Base-by-base conservation (phyloP, 1,140 invertebrate genomes). In the Plutomurus gul region DNA sequence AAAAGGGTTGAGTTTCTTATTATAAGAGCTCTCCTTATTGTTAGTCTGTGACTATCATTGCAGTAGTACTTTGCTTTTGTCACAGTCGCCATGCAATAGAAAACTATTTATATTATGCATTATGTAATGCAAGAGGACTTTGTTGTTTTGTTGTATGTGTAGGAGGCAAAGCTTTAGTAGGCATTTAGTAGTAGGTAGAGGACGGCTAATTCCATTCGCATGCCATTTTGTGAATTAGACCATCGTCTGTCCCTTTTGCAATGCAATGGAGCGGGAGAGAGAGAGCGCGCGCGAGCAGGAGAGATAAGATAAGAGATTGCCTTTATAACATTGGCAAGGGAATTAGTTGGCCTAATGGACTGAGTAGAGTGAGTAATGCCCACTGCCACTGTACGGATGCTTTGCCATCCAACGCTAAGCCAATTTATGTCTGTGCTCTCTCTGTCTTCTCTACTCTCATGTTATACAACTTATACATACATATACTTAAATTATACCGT, bases 331-430 rank as follows among this genome's bases (percentile, higher is more conserved):
- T 78, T 81, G 80, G 80, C 77, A 79, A 71, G 77, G 81, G 75
- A 82, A 82, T 82, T 82, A 82, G 81, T 82, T 40, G n/a, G 51
- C 40, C 74, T 82, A 82, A 82, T 82, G 81, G 81, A 77, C 65
- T 77, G 79, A 77, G 70, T 25, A 43, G 56, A 80, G 75, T 76
- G 79, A 80, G 72, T 79, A 79, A 79, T 79, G 51, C 73, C 72
- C 43, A 70, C 33, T 72, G 70, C 70, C 70, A 72, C 70, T 43
- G n/a, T 43, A 43, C 7, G 39, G n/a, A 33, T 65, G 13, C 51
- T 33, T 33, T 60, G 56, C 56, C 56, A 65, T 25, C 18, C 30
- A 65, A 65, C 56, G 56, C 56, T 33, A 65, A 65, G 56, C 27
- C 56, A 65, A 65, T 65, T 65, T 65, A 65, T 65, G 56, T n/a